phyloP scores from a whole-genome alignment of 2,888 invertebrate species.

The Pterostichus niger region DNA sequence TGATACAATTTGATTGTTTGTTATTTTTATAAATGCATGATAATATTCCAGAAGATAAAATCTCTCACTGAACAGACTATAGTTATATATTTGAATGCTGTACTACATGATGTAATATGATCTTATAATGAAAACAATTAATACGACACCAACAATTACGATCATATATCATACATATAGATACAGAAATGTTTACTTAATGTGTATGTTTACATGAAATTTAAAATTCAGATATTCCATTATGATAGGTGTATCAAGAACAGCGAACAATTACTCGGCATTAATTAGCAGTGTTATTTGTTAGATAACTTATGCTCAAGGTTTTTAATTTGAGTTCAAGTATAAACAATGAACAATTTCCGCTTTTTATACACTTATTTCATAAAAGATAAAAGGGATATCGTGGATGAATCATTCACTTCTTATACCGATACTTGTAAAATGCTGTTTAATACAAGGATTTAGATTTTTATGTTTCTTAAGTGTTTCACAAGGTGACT shows the following conservation, averaged over 20 bases:
- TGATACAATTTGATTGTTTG: no score
- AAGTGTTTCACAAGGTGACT: slow-evolving; percentile 17
- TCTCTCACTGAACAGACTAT: no score
- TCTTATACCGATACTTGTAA: neutral
- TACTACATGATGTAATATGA: neutral
- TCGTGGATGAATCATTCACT: slow-evolving; percentile 27
- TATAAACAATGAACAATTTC: slow-evolving; percentile 39
- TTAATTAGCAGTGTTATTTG: slow-evolving; percentile 25
- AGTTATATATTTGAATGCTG: no score
- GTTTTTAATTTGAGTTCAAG: slow-evolving; percentile 30
- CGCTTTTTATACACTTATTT: slow-evolving; percentile 31
- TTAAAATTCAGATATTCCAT: slow-evolving; percentile 33
- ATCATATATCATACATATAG: neutral
- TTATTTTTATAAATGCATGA: no score
- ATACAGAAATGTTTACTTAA: slow-evolving; percentile 22
- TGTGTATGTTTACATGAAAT: neutral
- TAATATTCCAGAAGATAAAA: no score
- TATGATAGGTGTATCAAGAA: slow-evolving; percentile 44
- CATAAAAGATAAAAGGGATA: slow-evolving; percentile 23
- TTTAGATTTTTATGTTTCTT: slow-evolving; percentile 7
- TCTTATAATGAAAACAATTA: slow-evolving; percentile 31
- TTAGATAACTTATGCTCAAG: slow-evolving; percentile 35
- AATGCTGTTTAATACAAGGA: slow-evolving; percentile 20
- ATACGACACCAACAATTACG: slow-evolving; percentile 15
- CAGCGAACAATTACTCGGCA: slow-evolving; percentile 24